Evolutionary conservation across 2,113 vertebrate genomes (phyloP).

Genomic region (Plectropomus leopardus): DNA sequence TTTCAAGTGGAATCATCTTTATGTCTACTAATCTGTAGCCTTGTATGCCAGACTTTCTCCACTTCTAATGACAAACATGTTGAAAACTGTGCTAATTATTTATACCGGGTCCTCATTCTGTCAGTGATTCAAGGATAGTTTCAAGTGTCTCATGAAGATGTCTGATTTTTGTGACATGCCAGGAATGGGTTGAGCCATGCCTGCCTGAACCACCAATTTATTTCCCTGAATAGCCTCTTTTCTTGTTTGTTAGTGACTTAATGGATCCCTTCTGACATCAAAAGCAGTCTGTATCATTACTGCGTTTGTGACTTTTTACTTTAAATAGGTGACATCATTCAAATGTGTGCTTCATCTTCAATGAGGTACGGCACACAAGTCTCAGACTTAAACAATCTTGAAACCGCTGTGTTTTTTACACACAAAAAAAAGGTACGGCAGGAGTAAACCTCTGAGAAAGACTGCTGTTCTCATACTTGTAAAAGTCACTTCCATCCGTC

Average conservation of each 20-base stretch:
- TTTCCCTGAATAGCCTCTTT: constrained; percentile 60
- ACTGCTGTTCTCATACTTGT: background rate
- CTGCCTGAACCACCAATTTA: constrained; percentile 63
- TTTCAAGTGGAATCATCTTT: constrained; percentile 75
- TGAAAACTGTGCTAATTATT: constrained; percentile 78
- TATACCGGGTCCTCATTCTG: constrained; percentile 78
- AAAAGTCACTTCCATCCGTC: constrained; percentile 1
- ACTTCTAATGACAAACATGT: constrained; percentile 76
- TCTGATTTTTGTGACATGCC: constrained; percentile 73
- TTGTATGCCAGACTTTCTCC: constrained; percentile 58
- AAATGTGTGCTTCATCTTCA: constrained; percentile 33
- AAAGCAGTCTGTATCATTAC: constrained; percentile 34
- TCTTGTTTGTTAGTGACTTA: constrained; percentile 58
- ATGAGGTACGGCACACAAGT: background rate
- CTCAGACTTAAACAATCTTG: constrained; percentile 30
- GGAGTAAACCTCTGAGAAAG: constrained; percentile 4
- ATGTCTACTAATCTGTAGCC: constrained; percentile 66
- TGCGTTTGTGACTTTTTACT: constrained; percentile 38
- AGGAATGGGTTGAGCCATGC: constrained; percentile 56
- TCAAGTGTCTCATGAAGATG: constrained; percentile 73
- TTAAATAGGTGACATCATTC: constrained; percentile 43
- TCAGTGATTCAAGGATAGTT: constrained; percentile 72
- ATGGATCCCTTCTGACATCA: constrained; percentile 56
- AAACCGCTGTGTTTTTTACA: background rate
- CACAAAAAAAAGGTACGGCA: background rate